Evolutionary conservation across 2,888 invertebrate genomes (phyloP).

Genomic region (Hypercompe scribonia): DNA sequence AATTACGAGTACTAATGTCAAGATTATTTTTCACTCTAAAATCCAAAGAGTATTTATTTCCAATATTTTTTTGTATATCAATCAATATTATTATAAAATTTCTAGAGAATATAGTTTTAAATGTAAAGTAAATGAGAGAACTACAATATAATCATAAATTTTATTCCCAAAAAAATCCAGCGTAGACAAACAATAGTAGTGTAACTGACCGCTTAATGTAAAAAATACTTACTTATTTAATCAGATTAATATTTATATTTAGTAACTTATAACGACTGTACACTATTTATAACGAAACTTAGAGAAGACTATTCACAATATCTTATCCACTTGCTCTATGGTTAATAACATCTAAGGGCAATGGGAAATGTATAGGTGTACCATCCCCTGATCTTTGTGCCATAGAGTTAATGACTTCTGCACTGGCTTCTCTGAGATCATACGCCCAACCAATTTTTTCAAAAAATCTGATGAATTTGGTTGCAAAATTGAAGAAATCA

Average conservation of each 20-base stretch:
- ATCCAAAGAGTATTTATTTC: neutral
- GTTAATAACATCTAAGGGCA: slow-evolving; percentile 37
- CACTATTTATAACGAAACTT: neutral
- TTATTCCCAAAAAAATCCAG: neutral
- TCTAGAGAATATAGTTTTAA: neutral
- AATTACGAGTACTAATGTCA: neutral
- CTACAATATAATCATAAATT: neutral
- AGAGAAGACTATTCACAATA: neutral
- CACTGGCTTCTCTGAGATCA: slow-evolving; percentile 75
- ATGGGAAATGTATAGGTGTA: slow-evolving; percentile 74
- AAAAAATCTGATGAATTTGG: slow-evolving; percentile 72
- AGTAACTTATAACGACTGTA: neutral
- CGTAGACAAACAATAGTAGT: neutral
- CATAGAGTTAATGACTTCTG: slow-evolving; percentile 77
- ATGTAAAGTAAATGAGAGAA: neutral
- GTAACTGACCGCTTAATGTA: neutral
- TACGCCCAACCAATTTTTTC: slow-evolving; percentile 80
- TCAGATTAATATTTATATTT: slow-evolving; percentile 5
- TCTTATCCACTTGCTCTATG: slow-evolving; percentile 49
- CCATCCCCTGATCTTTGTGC: slow-evolving; percentile 79
- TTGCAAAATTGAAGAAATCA: slow-evolving; percentile 76
- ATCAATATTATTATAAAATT: no score
- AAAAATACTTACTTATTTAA: neutral
- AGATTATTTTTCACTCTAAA: neutral
- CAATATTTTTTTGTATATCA: neutral